Evolutionary conservation across 2,888 invertebrate species (phyloP).

Genomic region (Apodemia duryi): DNA sequence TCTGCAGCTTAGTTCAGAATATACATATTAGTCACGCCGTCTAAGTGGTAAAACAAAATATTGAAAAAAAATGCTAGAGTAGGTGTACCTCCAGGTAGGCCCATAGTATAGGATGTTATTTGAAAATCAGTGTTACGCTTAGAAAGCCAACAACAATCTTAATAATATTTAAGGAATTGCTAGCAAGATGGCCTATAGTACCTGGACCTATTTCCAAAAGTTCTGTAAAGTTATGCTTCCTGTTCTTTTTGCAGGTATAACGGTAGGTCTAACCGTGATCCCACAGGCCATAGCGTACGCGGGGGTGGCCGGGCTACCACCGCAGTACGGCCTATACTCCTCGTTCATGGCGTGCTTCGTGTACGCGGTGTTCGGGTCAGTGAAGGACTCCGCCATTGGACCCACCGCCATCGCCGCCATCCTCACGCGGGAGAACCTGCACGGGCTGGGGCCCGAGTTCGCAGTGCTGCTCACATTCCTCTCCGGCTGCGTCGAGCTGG

Average conservation of each 20-base stretch:
- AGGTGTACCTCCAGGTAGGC: no score
- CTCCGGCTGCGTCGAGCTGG: slow-evolving; percentile 87
- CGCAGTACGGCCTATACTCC: slow-evolving; percentile 93
- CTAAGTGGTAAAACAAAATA: no score
- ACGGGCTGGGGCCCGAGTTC: slow-evolving; percentile 84
- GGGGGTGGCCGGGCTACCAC: slow-evolving; percentile 85
- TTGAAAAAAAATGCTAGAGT: no score
- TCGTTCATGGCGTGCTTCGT: slow-evolving; percentile 96
- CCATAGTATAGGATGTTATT: no score
- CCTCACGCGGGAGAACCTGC: slow-evolving; percentile 86
- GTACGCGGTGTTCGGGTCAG: slow-evolving; percentile 92
- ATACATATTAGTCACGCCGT: no score
- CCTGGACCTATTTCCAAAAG: no score
- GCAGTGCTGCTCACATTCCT: slow-evolving; percentile 88
- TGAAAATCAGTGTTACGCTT: no score
- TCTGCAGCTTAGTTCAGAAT: no score
- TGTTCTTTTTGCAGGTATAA: slow-evolving; percentile 53
- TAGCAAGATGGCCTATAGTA: no score
- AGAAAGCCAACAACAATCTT: no score
- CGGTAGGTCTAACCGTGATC: slow-evolving; percentile 89
- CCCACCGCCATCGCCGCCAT: slow-evolving; percentile 93
- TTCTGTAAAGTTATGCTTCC: no score
- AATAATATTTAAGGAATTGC: no score
- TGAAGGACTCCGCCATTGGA: slow-evolving; percentile 85
- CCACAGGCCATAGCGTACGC: slow-evolving; percentile 93